Evolutionary conservation across 2,113 vertebrate genomes (phyloP).

Genomic region (Phasianus colchicus): DNA sequence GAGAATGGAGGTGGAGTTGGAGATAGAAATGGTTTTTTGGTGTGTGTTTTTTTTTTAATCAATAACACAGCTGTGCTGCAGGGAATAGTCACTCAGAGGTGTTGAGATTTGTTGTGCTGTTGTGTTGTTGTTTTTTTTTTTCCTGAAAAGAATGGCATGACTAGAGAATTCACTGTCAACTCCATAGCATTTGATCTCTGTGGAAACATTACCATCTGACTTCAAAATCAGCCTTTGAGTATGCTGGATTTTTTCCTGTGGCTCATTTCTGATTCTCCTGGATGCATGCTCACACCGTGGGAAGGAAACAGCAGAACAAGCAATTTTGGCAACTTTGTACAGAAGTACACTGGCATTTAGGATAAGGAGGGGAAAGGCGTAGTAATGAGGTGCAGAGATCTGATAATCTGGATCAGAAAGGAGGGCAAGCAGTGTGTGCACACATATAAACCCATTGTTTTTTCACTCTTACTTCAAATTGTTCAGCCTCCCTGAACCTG

Average conservation of each 20-base stretch:
- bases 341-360: not conserved
- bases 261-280: conserved; percentile 44
- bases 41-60: not conserved
- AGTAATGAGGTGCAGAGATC: not conserved
- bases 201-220: conserved; percentile 60
- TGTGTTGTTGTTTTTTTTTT: not conserved
- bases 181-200: conserved; percentile 55
- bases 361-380: not conserved
- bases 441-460: not conserved
- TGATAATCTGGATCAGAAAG: not conserved
- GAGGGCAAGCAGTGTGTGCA: not conserved
- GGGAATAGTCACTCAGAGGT: not conserved
- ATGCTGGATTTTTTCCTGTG: not conserved
- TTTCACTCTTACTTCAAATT: not conserved
- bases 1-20: not conserved
- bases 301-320: not conserved
- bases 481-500: not conserved
- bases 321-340: not conserved
- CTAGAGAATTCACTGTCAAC: not conserved
- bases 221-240: conserved; percentile 65
- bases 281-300: not conserved
- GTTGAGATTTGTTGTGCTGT: not conserved
- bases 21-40: not conserved
- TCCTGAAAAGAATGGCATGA: not conserved
- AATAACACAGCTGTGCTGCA: not conserved